Evolutionary conservation across 2,113 vertebrate species (phyloP).

Genomic region (Ceyx cyanopectus): DNA sequence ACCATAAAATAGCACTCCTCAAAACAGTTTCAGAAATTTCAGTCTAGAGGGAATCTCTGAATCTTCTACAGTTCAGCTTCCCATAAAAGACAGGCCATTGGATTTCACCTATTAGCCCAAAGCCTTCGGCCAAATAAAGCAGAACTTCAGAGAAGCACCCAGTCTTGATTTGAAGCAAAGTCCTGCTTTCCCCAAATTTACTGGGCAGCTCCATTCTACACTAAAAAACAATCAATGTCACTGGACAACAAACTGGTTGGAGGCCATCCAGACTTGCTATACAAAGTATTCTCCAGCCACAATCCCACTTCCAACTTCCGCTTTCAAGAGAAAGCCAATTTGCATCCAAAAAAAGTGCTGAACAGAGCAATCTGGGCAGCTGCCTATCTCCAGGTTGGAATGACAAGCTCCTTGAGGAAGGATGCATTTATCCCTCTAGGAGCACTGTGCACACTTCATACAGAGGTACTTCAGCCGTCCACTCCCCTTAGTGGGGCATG

Average conservation of each 20-base stretch:
- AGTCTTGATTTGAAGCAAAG: background rate
- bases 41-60: background rate
- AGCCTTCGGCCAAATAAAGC: background rate
- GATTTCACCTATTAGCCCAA: background rate
- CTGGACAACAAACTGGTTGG: background rate
- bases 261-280: background rate
- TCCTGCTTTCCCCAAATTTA: background rate
- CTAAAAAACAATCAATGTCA: background rate
- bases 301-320: fast-evolving
- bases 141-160: background rate
- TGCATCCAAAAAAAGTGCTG: background rate
- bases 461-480: background rate
- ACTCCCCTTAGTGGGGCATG: fast-evolving
- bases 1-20: background rate
- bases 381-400: background rate
- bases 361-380: background rate
- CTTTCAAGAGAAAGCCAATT: background rate
- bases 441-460: background rate
- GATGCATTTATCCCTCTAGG: background rate
- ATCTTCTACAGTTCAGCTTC: background rate
- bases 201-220: background rate
- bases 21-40: background rate
- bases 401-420: fast-evolving
- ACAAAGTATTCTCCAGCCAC: background rate
- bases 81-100: background rate